phyloP scores from a whole-genome alignment of 1,140 invertebrate species.

The Aphaenogaster floridana region DNA sequence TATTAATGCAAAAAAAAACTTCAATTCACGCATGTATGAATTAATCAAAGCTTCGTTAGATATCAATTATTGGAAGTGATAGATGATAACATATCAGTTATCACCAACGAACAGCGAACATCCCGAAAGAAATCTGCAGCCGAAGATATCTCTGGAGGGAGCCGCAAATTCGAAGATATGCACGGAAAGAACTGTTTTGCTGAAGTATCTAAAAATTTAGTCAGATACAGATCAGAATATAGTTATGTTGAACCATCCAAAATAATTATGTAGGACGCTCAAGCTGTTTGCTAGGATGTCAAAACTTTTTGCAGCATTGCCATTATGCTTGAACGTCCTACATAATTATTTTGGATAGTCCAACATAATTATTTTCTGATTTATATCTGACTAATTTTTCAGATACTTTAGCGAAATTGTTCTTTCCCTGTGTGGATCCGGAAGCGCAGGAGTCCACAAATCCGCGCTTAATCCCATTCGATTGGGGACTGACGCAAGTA shows the following conservation, averaged over 20 bases:
- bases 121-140: background rate
- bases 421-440: background rate
- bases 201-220: too few relatives aligned
- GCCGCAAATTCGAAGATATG: conserved; percentile 8
- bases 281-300: too few relatives aligned
- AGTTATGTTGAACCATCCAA: too few relatives aligned
- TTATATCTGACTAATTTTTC: too few relatives aligned
- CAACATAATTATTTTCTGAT: too few relatives aligned
- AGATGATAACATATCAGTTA: background rate
- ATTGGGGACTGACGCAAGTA: conserved; percentile 23
- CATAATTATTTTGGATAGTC: too few relatives aligned
- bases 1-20: background rate
- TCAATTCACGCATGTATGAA: background rate
- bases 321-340: too few relatives aligned
- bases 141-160: background rate
- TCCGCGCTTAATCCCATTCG: conserved; percentile 47
- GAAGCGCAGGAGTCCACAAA: conserved; percentile 6
- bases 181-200: too few relatives aligned
- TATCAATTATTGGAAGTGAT: conserved; percentile 11
- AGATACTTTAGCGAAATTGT: too few relatives aligned
- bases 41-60: background rate
- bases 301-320: too few relatives aligned
- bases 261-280: too few relatives aligned
- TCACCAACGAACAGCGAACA: background rate
- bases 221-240: too few relatives aligned